phyloP scores from a whole-genome alignment of 2,888 invertebrate genomes.

The Falcaria lacertinaria region DNA sequence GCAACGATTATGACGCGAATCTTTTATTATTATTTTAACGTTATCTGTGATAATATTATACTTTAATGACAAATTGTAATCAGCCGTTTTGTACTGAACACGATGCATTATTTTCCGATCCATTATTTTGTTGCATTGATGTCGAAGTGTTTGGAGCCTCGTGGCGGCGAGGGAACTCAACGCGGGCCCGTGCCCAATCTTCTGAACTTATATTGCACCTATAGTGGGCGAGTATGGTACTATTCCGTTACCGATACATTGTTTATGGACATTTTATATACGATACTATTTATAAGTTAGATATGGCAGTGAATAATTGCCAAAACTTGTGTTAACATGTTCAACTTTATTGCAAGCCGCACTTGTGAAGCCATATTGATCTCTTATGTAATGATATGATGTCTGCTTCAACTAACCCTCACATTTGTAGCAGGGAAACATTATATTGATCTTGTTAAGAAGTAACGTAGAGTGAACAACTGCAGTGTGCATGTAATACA shows the following conservation, averaged over 20 bases:
- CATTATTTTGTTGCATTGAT: slow-evolving; percentile 25
- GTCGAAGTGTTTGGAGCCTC: slow-evolving; percentile 27
- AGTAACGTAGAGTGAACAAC: slow-evolving; percentile 60
- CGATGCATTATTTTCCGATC: slow-evolving; percentile 24
- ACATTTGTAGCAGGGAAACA: slow-evolving; percentile 37
- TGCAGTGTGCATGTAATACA: slow-evolving; percentile 34
- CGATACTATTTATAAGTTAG: slow-evolving; percentile 46
- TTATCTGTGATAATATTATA: slow-evolving; percentile 76
- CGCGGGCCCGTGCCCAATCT: slow-evolving; percentile 14
- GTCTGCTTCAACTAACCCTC: slow-evolving; percentile 28
- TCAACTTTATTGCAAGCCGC: slow-evolving; percentile 50
- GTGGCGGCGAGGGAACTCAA: slow-evolving; percentile 15
- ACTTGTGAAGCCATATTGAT: slow-evolving; percentile 71
- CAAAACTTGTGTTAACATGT: slow-evolving; percentile 45
- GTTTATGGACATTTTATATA: slow-evolving; percentile 31
- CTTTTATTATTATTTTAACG: slow-evolving; percentile 61
- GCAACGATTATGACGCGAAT: slow-evolving; percentile 44
- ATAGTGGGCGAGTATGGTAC: slow-evolving; percentile 35
- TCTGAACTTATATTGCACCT: slow-evolving; percentile 10
- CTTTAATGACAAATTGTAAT: slow-evolving; percentile 56
- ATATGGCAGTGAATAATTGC: slow-evolving; percentile 48
- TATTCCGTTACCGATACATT: slow-evolving; percentile 46
- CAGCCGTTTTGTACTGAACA: slow-evolving; percentile 26
- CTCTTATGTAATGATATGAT: slow-evolving; percentile 55
- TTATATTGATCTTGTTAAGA: slow-evolving; percentile 61